A percentile compares a stretch with the other conserved stretches of the same genome.
Conservation (phyloP, 1,140 invertebrate genomes). For the Euglossa dilemma region DNA sequence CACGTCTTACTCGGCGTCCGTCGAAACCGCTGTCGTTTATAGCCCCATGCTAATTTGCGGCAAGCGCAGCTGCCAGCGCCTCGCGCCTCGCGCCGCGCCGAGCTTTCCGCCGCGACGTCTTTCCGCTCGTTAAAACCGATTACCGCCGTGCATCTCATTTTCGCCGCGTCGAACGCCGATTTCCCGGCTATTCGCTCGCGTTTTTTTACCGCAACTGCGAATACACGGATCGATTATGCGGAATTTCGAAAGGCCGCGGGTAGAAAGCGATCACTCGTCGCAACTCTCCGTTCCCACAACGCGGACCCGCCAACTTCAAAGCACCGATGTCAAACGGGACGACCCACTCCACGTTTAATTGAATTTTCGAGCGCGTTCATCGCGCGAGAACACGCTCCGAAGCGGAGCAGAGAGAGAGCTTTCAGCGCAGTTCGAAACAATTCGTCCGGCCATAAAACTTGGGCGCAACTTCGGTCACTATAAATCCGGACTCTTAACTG, state of each 20-base stretch:
- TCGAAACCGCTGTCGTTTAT: constrained; percentile 55
- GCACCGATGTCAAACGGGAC: not conserved
- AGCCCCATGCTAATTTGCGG: constrained; percentile 53
- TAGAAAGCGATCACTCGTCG: too few relatives aligned
- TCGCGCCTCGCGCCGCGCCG: constrained; percentile 24
- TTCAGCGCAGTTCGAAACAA: constrained; percentile 52
- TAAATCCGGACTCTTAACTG: constrained; percentile 54
- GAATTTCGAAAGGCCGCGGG: too few relatives aligned
- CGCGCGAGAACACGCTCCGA: not conserved
- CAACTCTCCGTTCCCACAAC: too few relatives aligned
- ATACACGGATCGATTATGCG: too few relatives aligned
- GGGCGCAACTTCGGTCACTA: constrained; percentile 37
- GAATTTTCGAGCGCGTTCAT: constrained; percentile 38
- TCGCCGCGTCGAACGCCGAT: not conserved
- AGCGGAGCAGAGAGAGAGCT: not conserved
- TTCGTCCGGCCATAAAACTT: constrained; percentile 47
- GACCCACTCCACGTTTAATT: not conserved
- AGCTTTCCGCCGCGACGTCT: constrained; percentile 5
- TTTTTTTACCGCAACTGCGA: too few relatives aligned
- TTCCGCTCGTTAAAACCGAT: constrained; percentile 24
- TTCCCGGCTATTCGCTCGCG: not conserved
- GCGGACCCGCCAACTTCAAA: too few relatives aligned
- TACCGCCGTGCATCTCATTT: constrained; percentile 34
- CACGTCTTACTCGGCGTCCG: not conserved
- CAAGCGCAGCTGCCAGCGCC: constrained; percentile 52